These are phyloP conservation scores for Drosophila pachea DNA, from an alignment of 1,140 invertebrate genomes.

Conservation along the genomic window DNA sequence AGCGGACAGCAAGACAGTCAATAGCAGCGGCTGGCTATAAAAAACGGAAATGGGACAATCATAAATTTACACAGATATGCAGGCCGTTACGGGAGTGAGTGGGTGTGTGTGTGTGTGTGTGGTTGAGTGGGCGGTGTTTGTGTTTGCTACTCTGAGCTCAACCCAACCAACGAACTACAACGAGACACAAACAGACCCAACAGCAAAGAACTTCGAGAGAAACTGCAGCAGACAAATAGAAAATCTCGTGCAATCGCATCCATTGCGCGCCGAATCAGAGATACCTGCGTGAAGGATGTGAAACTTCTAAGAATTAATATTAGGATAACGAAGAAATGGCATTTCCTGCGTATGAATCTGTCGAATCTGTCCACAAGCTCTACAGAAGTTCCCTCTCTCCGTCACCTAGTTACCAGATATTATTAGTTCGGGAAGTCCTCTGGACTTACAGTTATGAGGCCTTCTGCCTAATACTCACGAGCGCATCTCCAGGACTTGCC, in stretches of 20 bases:
- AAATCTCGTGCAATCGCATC: constrained; percentile 47
- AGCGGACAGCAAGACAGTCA: constrained; percentile 57
- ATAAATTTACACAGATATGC: constrained; percentile 78
- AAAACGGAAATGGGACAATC: constrained; percentile 78
- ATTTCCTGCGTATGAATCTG: too few relatives aligned
- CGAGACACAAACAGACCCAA: constrained; percentile 38
- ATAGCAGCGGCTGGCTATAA: constrained; percentile 69
- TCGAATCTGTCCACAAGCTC: too few relatives aligned
- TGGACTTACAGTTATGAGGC: too few relatives aligned
- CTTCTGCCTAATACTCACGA: constrained; percentile 25
- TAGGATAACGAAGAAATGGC: too few relatives aligned
- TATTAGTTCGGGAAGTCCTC: too few relatives aligned
- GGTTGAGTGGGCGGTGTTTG: constrained; percentile 33
- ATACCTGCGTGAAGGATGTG: constrained; percentile 25
- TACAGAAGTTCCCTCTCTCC: too few relatives aligned
- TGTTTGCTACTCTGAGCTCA: constrained; percentile 17
- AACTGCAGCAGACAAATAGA: constrained; percentile 34
- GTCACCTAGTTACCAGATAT: not conserved
- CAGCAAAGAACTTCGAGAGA: constrained; percentile 8
- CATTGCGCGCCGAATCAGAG: constrained; percentile 21
- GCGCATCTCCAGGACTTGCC: constrained; percentile 34
- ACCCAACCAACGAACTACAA: constrained; percentile 38
- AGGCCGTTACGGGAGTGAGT: constrained; percentile 32
- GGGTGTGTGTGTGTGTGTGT: constrained; percentile 32
- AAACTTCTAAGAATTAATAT: not conserved